Percentiles rank a stretch among this genome's conserved stretches.
Evolutionary conservation across 2,113 vertebrate genomes (phyloP).

Genomic region (Myxocyprinus asiaticus): DNA sequence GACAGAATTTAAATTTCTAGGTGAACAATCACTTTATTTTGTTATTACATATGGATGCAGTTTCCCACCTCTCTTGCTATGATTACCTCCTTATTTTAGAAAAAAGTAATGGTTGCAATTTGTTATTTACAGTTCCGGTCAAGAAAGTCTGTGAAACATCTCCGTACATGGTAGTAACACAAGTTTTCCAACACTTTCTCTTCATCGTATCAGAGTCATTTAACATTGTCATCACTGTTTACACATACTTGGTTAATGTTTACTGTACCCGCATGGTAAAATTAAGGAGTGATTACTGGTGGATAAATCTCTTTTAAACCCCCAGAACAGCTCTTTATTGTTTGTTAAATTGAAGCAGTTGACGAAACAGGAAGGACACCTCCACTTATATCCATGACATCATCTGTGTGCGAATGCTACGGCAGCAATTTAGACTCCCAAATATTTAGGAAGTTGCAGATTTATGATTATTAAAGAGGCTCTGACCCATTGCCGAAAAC

Average conservation of each 20-base stretch:
- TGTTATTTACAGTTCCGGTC: too few species aligned
- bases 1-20: too few species aligned
- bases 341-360: slow-evolving; percentile 19
- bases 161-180: slow-evolving; percentile 27
- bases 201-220: too few species aligned
- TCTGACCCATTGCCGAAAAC: too few species aligned
- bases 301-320: not conserved
- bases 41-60: too few species aligned
- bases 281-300: slow-evolving; percentile 11
- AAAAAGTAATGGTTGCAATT: slow-evolving; percentile 59
- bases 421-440: slow-evolving; percentile 29
- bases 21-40: too few species aligned
- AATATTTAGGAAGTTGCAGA: slow-evolving; percentile 57
- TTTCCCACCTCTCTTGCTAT: too few species aligned
- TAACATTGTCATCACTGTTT: slow-evolving; percentile 35
- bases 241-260: slow-evolving; percentile 5
- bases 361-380: slow-evolving; percentile 43
- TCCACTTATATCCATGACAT: slow-evolving; percentile 45
- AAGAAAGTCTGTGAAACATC: slow-evolving; percentile 8
- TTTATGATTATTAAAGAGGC: slow-evolving; percentile 37
- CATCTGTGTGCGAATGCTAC: slow-evolving; percentile 42
- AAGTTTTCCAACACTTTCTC: too few species aligned
- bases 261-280: slow-evolving; percentile 13
- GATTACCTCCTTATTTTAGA: too few species aligned
- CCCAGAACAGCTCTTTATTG: slow-evolving; percentile 8